These are phyloP conservation scores for Hirtodrosophila trivittata DNA, from an alignment of 2,888 invertebrate species.

Conservation along the genomic window DNA sequence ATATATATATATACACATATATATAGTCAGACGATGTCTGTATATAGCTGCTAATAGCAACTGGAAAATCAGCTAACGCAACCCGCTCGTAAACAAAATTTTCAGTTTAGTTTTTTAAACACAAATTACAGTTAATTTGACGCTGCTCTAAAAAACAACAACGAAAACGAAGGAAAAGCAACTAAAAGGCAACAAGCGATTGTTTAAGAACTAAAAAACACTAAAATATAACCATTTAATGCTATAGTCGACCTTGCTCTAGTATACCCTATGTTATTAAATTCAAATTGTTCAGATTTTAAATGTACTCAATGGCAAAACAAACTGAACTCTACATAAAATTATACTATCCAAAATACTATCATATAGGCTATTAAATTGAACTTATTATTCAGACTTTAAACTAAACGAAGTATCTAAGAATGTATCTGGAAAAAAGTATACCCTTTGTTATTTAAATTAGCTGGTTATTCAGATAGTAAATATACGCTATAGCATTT, in stretches of 20 bases:
- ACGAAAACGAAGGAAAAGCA: constrained; percentile 32
- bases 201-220: constrained; percentile 1
- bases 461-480: no score
- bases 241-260: constrained; percentile 12
- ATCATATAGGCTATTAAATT: no score
- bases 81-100: constrained; percentile 60
- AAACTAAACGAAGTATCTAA: no score
- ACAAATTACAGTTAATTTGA: constrained; percentile 59
- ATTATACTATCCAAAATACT: no score
- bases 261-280: constrained; percentile 20
- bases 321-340: no score
- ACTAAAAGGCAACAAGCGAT: constrained; percentile 12
- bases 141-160: constrained; percentile 47
- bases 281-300: no score
- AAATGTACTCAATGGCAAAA: no score
- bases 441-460: no score
- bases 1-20: not conserved
- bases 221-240: not conserved
- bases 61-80: constrained; percentile 47
- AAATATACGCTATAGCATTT: no score
- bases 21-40: not conserved
- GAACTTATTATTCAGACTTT: no score
- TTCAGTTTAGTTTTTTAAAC: constrained; percentile 47
- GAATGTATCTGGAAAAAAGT: no score
- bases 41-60: constrained; percentile 3